Percentiles rank a stretch among this genome's conserved stretches.
These are phyloP conservation scores for Falco peregrinus DNA, from an alignment of 2,797 vertebrate species.

Conservation along the genomic window DNA sequence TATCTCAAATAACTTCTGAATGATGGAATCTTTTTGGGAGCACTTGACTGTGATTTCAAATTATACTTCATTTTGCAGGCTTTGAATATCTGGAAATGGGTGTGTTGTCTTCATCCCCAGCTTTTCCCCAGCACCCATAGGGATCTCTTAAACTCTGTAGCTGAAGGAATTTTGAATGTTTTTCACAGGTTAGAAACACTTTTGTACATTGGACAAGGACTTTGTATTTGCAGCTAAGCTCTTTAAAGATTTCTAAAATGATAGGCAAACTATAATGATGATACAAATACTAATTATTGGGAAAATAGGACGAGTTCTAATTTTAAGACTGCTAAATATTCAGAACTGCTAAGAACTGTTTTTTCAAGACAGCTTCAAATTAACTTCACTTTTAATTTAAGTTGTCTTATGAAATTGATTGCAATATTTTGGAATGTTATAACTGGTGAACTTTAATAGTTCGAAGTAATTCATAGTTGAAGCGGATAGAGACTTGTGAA, in stretches of 20 bases:
- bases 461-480: background rate
- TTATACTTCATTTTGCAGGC: background rate
- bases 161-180: background rate
- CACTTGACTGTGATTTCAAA: background rate
- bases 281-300: conserved; percentile 30
- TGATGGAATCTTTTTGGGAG: background rate
- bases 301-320: conserved; percentile 7
- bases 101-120: background rate
- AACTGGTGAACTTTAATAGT: background rate
- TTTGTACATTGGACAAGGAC: background rate
- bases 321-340: conserved; percentile 51
- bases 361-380: background rate
- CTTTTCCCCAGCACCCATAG: background rate
- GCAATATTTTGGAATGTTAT: background rate
- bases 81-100: background rate
- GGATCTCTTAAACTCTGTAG: background rate
- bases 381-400: background rate
- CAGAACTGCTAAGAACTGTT: background rate
- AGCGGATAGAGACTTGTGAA: background rate
- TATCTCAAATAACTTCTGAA: background rate
- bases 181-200: background rate
- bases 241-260: conserved; percentile 21
- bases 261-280: conserved; percentile 33
- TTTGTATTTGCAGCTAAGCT: conserved; percentile 1
- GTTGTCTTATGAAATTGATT: background rate